These are phyloP conservation scores for Umimayanthus chanpuru DNA, from an alignment of 92 coral and sea anemone species.

Conservation along the genomic window DNA sequence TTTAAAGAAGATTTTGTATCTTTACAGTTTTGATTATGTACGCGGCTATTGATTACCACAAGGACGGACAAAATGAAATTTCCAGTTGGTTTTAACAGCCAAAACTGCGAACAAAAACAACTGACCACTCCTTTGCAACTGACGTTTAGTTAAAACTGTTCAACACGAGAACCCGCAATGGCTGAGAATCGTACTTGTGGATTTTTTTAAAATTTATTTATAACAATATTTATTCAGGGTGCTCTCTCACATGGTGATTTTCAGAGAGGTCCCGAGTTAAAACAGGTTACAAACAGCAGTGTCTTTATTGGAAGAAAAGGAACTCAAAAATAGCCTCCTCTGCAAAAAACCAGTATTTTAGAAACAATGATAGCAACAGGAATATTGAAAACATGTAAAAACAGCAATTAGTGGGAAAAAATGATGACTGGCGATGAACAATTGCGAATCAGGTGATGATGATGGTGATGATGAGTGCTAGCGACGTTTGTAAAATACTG, in stretches of 20 bases:
- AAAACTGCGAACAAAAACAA: neutral
- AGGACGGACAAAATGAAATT: too few relatives aligned
- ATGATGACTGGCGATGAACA: neutral
- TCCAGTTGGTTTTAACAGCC: too few relatives aligned
- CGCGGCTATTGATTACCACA: too few relatives aligned
- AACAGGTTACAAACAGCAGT: too few relatives aligned
- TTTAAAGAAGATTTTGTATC: too few relatives aligned
- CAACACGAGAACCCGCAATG: neutral
- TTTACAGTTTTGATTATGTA: too few relatives aligned
- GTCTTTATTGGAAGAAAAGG: neutral
- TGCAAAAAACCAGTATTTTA: neutral
- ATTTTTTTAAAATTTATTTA: too few relatives aligned
- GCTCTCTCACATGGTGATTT: too few relatives aligned
- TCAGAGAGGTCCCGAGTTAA: too few relatives aligned
- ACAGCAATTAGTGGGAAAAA: neutral
- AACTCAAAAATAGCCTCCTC: neutral
- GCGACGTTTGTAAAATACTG: neutral
- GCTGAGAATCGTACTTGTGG: neutral
- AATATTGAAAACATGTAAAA: neutral
- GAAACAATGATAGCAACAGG: neutral
- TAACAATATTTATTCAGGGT: too few relatives aligned
- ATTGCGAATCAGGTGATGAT: neutral
- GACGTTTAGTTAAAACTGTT: neutral
- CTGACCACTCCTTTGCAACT: neutral
- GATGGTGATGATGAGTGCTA: neutral